Conservation (phyloP, 1,140 invertebrate species). For the Aphelinus atriplicis region DNA sequence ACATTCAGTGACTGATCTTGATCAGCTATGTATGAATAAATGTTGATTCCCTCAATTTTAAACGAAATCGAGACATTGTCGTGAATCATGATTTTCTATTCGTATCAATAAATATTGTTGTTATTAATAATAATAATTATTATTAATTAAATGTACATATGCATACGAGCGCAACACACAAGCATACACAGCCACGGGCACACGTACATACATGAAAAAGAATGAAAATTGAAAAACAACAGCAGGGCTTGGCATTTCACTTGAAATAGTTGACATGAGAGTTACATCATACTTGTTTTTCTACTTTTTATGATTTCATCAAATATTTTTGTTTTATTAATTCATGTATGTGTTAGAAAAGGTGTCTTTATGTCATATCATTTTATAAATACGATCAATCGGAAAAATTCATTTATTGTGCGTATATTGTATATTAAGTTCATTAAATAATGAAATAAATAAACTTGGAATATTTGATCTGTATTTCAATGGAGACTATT, state of each 20-base stretch:
- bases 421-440: conserved; percentile 18
- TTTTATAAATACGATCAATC: conserved; percentile 14
- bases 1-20: conserved; percentile 32
- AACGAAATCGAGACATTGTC: conserved; percentile 57
- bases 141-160: conserved; percentile 67
- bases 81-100: conserved; percentile 64
- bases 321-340: conserved; percentile 4
- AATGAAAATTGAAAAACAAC: conserved; percentile 28
- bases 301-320: background rate
- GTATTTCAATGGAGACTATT: no score
- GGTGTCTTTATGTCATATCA: background rate
- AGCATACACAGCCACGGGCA: conserved; percentile 46
- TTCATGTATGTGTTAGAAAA: conserved; percentile 12
- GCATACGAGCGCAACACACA: conserved; percentile 49
- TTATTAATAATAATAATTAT: conserved; percentile 66
- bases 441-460: conserved; percentile 1
- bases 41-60: conserved; percentile 21
- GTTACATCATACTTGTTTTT: conserved; percentile 23
- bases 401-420: conserved; percentile 20
- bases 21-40: conserved; percentile 23
- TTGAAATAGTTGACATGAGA: conserved; percentile 28
- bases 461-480: no score
- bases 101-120: conserved; percentile 65
- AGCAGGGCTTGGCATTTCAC: conserved; percentile 28
- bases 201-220: conserved; percentile 46